phyloP scores from a whole-genome alignment of 2,888 invertebrate species.

The Drosophila stalkeri region DNA sequence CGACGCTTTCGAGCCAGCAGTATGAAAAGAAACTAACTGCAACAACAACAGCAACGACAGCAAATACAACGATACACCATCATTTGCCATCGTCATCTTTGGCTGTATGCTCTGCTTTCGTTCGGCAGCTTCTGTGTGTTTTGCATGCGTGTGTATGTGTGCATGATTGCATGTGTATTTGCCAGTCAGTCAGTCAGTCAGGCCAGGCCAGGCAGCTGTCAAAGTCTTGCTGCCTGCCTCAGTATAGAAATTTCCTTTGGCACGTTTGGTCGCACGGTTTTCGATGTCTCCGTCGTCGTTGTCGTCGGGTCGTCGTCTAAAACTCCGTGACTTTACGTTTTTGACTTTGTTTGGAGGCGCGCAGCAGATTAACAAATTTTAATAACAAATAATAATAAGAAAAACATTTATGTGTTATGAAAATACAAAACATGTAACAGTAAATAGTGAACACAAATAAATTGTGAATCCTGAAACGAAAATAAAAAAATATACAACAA shows the following conservation, averaged over 20 bases:
- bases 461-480: conserved; percentile 23
- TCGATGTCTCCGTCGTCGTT: conserved; percentile 32
- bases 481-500: conserved; percentile 4
- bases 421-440: conserved; percentile 1
- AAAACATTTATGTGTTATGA: conserved; percentile 7
- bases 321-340: conserved; percentile 41
- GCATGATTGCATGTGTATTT: conserved; percentile 33
- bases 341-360: conserved; percentile 54
- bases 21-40: conserved; percentile 59
- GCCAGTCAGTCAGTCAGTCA: conserved; percentile 58
- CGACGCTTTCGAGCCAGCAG: conserved; percentile 34
- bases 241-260: conserved; percentile 83
- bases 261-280: conserved; percentile 64
- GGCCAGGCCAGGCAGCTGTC: conserved; percentile 48
- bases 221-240: conserved; percentile 54
- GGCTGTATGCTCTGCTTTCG: conserved; percentile 71
- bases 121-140: conserved; percentile 62
- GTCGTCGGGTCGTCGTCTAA: conserved; percentile 43
- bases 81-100: conserved; percentile 65
- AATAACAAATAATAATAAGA: conserved; percentile 13
- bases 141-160: conserved; percentile 19
- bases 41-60: conserved; percentile 41
- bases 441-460: conserved; percentile 2
- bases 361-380: conserved; percentile 42
- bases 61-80: conserved; percentile 22